A percentile compares a stretch with the other conserved stretches of the same genome.
Conservation (phyloP, 2,113 vertebrate genomes). For the Oncorhynchus mykiss region DNA sequence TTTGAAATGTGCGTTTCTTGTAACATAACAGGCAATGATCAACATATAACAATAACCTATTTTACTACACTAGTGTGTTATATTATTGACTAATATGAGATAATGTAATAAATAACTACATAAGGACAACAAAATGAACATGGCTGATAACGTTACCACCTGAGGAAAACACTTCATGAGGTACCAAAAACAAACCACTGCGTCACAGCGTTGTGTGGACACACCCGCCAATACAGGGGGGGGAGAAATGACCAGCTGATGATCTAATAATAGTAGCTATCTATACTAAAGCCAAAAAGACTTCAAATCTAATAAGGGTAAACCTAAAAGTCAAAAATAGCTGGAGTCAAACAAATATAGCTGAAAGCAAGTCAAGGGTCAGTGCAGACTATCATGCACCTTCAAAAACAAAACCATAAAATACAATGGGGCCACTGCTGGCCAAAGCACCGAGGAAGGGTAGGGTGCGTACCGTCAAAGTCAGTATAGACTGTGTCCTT, state of each 20-base stretch:
- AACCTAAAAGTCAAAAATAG: too few relatives aligned
- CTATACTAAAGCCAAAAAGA: too few relatives aligned
- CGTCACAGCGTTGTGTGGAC: neutral
- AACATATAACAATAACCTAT: neutral
- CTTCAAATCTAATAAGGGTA: too few relatives aligned
- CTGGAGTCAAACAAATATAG: too few relatives aligned
- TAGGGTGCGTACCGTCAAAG: constrained; percentile 85
- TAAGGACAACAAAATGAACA: neutral
- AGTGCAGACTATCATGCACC: neutral
- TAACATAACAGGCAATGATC: constrained; percentile 29
- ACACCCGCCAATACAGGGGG: neutral
- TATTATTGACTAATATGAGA: neutral
- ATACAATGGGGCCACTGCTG: neutral
- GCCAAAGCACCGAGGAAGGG: fast-evolving
- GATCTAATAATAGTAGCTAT: neutral
- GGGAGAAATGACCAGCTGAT: too few relatives aligned
- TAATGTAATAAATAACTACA: neutral
- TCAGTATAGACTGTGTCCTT: constrained; percentile 98
- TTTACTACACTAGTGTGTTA: neutral
- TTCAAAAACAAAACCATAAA: neutral
- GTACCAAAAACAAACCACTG: constrained; percentile 6
- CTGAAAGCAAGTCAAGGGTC: too few relatives aligned
- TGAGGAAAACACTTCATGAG: neutral
- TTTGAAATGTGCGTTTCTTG: constrained; percentile 29
- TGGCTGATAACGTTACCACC: neutral